phyloP scores from a whole-genome alignment of 2,797 vertebrate genomes.

The Anguilla obscura region DNA sequence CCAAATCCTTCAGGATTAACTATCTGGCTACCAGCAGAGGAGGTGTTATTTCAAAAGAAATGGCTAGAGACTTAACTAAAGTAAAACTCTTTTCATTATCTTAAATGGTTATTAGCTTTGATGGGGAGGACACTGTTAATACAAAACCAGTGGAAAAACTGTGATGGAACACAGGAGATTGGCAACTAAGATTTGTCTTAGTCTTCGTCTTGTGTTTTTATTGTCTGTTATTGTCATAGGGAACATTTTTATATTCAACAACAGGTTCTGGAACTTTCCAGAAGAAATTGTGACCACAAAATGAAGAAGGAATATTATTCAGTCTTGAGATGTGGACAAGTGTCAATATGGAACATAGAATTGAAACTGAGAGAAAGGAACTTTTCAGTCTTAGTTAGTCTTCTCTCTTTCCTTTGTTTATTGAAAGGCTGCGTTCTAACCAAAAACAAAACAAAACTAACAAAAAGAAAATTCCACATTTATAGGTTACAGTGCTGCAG shows the following conservation, averaged over 20 bases:
- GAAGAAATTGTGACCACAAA: constrained; percentile 31
- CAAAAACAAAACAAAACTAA: not conserved
- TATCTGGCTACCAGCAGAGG: constrained; percentile 15
- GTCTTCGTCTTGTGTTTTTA: constrained; percentile 9
- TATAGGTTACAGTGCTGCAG: constrained; percentile 18
- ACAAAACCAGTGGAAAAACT: constrained; percentile 17
- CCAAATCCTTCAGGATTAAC: constrained; percentile 20
- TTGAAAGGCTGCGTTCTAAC: constrained; percentile 11
- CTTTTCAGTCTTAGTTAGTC: constrained; percentile 1
- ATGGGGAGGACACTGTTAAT: not conserved
- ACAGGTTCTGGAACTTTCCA: not conserved
- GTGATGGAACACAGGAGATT: not conserved
- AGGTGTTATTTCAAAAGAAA: constrained; percentile 17
- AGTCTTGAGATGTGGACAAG: constrained; percentile 12
- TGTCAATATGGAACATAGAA: constrained; percentile 17
- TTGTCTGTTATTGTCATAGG: constrained; percentile 12
- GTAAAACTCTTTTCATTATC: not conserved
- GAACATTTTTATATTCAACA: constrained; percentile 16
- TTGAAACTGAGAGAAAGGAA: constrained; percentile 13
- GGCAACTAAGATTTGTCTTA: not conserved
- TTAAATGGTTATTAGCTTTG: not conserved
- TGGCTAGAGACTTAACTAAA: not conserved
- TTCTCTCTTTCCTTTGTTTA: constrained; percentile 1
- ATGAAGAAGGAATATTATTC: constrained; percentile 23
- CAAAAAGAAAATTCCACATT: not conserved